Conservation (phyloP, 1,140 invertebrate genomes). For the Papilio machaon region DNA sequence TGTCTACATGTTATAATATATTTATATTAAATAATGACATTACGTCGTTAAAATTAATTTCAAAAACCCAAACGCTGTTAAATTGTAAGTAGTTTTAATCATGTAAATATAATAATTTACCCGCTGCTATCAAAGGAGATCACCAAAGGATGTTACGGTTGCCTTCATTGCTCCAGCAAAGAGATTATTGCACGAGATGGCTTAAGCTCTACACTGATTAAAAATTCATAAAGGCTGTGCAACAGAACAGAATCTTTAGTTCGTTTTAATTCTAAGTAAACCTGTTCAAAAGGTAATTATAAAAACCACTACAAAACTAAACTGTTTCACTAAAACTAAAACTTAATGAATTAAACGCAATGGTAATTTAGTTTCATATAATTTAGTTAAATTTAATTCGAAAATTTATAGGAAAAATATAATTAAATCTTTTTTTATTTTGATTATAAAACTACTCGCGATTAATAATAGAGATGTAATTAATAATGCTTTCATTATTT, state of each 20-base stretch:
- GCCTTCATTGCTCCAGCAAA: constrained; percentile 28
- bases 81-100: neutral
- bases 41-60: no score
- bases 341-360: neutral
- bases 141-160: constrained; percentile 22
- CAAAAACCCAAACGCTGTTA: neutral
- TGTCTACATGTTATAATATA: no score
- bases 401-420: neutral
- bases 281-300: neutral
- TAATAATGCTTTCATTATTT: neutral
- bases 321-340: neutral
- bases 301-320: neutral
- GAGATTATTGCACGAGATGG: neutral
- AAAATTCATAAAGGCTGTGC: constrained; percentile 15
- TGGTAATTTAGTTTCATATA: neutral
- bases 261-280: neutral
- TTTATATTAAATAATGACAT: no score
- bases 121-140: constrained; percentile 9
- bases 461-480: no score
- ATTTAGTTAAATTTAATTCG: no score
- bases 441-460: no score
- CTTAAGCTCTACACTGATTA: constrained; percentile 20
- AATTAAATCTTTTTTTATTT: neutral
- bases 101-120: constrained; percentile 1
- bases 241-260: constrained; percentile 24